phyloP scores from a whole-genome alignment of 2,797 vertebrate genomes.

The Silurus lanzhouensis region DNA sequence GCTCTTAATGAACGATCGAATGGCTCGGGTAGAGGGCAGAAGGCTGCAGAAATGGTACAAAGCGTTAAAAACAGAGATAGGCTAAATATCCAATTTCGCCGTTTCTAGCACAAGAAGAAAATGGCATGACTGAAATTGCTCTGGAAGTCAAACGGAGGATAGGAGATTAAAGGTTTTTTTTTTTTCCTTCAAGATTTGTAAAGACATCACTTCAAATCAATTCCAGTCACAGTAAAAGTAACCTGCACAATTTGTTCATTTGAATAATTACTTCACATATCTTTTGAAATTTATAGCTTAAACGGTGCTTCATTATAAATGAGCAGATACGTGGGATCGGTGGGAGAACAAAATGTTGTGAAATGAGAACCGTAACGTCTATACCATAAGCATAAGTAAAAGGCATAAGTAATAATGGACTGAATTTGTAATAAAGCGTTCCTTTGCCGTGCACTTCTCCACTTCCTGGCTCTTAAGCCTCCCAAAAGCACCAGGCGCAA shows the following conservation, averaged over 20 bases:
- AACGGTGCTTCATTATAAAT: conserved; percentile 10
- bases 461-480: conserved; percentile 47
- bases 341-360: conserved; percentile 8
- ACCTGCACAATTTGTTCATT: not conserved
- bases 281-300: not conserved
- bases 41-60: conserved; percentile 18
- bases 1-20: conserved; percentile 41
- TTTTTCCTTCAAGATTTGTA: not conserved
- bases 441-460: conserved; percentile 32
- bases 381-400: not conserved
- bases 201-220: not conserved
- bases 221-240: not conserved
- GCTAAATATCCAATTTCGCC: conserved; percentile 57
- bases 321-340: not conserved
- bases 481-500: conserved; percentile 34
- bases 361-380: conserved; percentile 15
- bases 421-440: conserved; percentile 43
- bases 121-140: conserved; percentile 48
- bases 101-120: conserved; percentile 42
- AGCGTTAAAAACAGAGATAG: conserved; percentile 27
- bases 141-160: conserved; percentile 29
- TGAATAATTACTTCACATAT: not conserved
- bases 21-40: too few species aligned
- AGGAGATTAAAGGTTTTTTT: conserved; percentile 28
- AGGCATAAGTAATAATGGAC: conserved; percentile 43